Base-by-base conservation (phyloP, 2,113 vertebrate genomes). In the Mugil cephalus region DNA sequence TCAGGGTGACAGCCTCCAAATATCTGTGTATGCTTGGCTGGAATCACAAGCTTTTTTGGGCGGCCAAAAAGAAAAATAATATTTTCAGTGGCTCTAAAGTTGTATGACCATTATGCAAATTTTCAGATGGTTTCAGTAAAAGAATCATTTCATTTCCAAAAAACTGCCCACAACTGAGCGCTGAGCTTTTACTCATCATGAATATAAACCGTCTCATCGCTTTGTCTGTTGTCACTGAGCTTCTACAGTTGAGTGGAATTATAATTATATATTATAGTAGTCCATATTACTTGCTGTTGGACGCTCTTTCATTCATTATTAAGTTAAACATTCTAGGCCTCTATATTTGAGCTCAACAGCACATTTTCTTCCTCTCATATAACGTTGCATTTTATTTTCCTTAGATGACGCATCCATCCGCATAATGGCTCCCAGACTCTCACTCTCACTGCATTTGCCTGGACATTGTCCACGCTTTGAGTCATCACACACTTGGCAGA, bases 401-500 rank as follows among this genome's bases (percentile, higher is more conserved):
- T 51, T 54, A 7, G 30, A 63, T 63, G 68, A 59, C 50, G 19
- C 61, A 38, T 79, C 15, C 18, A 6, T 63, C 35, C 18, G n/a
- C 52, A 3, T 45, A 61, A 72, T 47, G 64, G 36, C 59, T 84
- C 42, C 55, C 65, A 64, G 52, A 30, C 46, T 38, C 17, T 62
- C 24, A 63, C 42, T 74, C 62, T 70, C 43, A 7, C 34, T 71
- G 56, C 46, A 21, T 79, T 54, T 50, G 69, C 60, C 60, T 84
- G 81, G 79, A 74, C 46, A 13, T 8, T 18, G 59, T 82, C 83
- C 76, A 79, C 47, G 34, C 34, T 52, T 65, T 88, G 81, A 86
- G 39, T 86, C 88, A 85, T 82, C 62, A 43, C 30, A 74, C 64
- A 15, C 21, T 79, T 80, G 62, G 79, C 78, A 85, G 72, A 54